A percentile compares a stretch with the other conserved stretches of the same genome.
Evolutionary conservation across 2,888 invertebrate species (phyloP).

Genomic region (Apomyelois bistriatella): DNA sequence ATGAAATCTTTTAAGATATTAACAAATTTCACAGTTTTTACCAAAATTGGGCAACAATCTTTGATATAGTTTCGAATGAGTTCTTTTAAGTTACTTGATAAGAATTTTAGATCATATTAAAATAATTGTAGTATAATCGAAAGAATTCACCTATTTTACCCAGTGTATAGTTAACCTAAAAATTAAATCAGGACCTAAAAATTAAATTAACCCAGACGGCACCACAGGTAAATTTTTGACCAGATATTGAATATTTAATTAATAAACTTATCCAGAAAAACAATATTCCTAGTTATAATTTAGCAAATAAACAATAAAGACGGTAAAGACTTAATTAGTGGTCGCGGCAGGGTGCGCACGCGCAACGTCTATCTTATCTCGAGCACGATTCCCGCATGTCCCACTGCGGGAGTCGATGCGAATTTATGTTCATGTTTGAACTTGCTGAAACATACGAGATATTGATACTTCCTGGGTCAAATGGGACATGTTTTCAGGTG

Average conservation of each 20-base stretch:
- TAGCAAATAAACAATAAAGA: conserved; percentile 60
- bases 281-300: conserved; percentile 15
- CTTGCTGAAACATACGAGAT: not conserved
- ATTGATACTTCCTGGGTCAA: not conserved
- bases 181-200: too few species aligned
- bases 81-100: too few species aligned
- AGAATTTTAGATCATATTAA: too few species aligned
- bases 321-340: conserved; percentile 77
- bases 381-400: conserved; percentile 45
- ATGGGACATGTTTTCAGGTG: not conserved
- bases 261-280: not conserved
- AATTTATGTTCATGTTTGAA: conserved; percentile 35
- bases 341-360: conserved; percentile 67
- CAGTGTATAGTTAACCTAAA: too few species aligned
- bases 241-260: too few species aligned
- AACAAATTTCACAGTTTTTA: not conserved
- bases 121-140: too few species aligned
- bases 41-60: too few species aligned
- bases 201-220: too few species aligned
- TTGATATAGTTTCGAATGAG: too few species aligned
- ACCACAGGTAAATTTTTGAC: too few species aligned
- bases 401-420: conserved; percentile 44
- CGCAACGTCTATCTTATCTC: conserved; percentile 63
- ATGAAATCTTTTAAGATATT: not conserved
- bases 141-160: too few species aligned